A percentile compares a stretch with the other conserved stretches of the same genome.
Evolutionary conservation across 1,140 invertebrate species (phyloP).

Genomic region (Drosophila ananassae): DNA sequence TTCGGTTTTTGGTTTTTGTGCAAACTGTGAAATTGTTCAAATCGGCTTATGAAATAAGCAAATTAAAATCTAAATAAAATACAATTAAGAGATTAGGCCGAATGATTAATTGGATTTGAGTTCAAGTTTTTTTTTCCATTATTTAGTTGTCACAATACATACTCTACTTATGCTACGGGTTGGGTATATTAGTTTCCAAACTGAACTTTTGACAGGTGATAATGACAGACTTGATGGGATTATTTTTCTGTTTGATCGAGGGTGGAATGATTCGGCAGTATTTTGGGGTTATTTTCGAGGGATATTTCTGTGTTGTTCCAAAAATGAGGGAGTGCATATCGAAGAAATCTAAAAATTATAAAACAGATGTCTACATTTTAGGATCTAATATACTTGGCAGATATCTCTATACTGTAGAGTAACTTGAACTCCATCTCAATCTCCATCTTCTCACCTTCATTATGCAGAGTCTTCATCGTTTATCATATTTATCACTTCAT

Average conservation of each 20-base stretch:
- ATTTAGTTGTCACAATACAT: constrained; percentile 53
- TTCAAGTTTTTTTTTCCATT: constrained; percentile 30
- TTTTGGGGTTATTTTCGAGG: constrained; percentile 15
- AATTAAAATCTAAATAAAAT: constrained; percentile 77
- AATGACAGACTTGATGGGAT: constrained; percentile 46
- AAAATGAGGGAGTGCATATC: constrained; percentile 17
- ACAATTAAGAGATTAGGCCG: constrained; percentile 75
- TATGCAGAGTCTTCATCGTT: constrained; percentile 27
- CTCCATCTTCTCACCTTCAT: constrained; percentile 27
- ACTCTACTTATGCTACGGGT: constrained; percentile 10
- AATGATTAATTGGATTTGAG: constrained; percentile 73
- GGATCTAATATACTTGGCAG: neutral
- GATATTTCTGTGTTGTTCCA: neutral
- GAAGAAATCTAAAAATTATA: constrained; percentile 4
- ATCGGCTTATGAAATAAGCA: constrained; percentile 78
- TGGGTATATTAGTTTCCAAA: constrained; percentile 32
- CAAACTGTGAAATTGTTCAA: constrained; percentile 75
- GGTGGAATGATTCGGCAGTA: constrained; percentile 35
- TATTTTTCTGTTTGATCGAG: constrained; percentile 21
- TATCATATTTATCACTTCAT: constrained; percentile 52
- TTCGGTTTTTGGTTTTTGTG: constrained; percentile 41
- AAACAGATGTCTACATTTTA: constrained; percentile 16
- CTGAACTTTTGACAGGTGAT: constrained; percentile 37
- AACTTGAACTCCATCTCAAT: neutral
- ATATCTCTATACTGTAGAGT: neutral